Evolutionary conservation across 1,140 invertebrate genomes (phyloP).

Genomic region (Drosophila subpulchrella): DNA sequence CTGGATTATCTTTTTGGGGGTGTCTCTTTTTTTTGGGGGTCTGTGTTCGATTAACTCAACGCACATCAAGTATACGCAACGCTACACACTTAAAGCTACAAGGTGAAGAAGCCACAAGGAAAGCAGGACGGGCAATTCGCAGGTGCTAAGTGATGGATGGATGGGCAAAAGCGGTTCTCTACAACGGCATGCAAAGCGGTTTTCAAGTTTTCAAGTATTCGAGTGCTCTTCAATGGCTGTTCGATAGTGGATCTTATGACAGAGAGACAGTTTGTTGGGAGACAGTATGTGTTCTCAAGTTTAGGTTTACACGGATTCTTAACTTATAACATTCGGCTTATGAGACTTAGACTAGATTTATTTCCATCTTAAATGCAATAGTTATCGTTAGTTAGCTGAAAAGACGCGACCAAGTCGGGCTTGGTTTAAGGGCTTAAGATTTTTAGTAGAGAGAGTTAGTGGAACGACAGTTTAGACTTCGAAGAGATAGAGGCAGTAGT

Average conservation of each 20-base stretch:
- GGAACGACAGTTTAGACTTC: conserved; percentile 42
- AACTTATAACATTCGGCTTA: conserved; percentile 58
- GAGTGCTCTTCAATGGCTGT: conserved; percentile 12
- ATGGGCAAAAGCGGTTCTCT: conserved; percentile 27
- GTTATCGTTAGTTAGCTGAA: conserved; percentile 69
- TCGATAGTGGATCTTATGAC: conserved; percentile 14
- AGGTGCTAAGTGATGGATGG: conserved; percentile 20
- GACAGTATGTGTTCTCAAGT: conserved; percentile 75
- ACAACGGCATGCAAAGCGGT: conserved; percentile 45
- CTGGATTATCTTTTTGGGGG: conserved; percentile 12
- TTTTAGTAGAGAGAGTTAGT: conserved; percentile 45
- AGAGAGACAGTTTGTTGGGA: conserved; percentile 13
- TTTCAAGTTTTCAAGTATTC: conserved; percentile 1
- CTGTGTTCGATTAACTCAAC: conserved; percentile 16
- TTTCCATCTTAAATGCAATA: conserved; percentile 61
- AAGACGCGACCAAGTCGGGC: conserved; percentile 46
- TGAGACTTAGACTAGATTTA: conserved; percentile 57
- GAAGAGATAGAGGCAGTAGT: conserved; percentile 39
- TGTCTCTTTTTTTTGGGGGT: background rate
- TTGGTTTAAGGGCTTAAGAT: conserved; percentile 18
- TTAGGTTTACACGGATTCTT: conserved; percentile 67
- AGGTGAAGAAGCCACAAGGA: conserved; percentile 43
- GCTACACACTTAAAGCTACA: conserved; percentile 67
- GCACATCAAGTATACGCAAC: conserved; percentile 55
- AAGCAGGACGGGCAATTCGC: conserved; percentile 14